Base-by-base conservation (phyloP, 2,888 invertebrate species). In the Drosophila recens region DNA sequence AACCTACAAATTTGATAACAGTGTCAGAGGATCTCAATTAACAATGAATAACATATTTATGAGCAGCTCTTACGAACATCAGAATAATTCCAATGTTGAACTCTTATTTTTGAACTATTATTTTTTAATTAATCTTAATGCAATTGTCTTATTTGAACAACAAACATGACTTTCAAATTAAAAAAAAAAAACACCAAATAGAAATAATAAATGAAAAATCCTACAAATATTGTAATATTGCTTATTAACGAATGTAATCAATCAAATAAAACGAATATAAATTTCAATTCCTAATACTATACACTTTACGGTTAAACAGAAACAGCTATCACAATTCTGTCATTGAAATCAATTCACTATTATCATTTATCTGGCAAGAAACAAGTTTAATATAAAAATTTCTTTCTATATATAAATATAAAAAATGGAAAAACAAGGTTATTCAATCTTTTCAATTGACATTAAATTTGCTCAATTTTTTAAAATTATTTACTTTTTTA, bases 301-400 rank as follows among this genome's bases (percentile, higher is more conserved):
- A 54, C 54, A 62, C 51, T 56, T 45, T 57, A 45, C 15, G 42
- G 54, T 49, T 46, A 42, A 61, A 71, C 53, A 71, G 71, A 79
- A 79, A 75, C 59, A 71, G 48, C 66, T 79, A 77, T 77, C 77
- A 77, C 77, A 77, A 77, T 62, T 67, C 71, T 65, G 62, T 71
- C 46, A 40, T 62, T n/a, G 6, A 62, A 62, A 43, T 43, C 13
- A 69, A 61, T 67, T 56, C 64, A 64, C 36, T 56, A 43, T 59
- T n/a, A 51, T 67, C 49, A 43, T 77, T 23, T 54, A 30, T 38
- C 42, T 53, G 79, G 70, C 75, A 76, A 78, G 79, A 69, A 70
- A 48, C 54, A 52, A 62, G 8, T 52, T 15, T 10, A 53, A 13
- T 46, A 30, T 48, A n/a, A 13, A 20, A 49, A 8, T 43, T 36